Evolutionary conservation across 1,140 invertebrate species (phyloP).

Genomic region (Pogonomyrmex barbatus): DNA sequence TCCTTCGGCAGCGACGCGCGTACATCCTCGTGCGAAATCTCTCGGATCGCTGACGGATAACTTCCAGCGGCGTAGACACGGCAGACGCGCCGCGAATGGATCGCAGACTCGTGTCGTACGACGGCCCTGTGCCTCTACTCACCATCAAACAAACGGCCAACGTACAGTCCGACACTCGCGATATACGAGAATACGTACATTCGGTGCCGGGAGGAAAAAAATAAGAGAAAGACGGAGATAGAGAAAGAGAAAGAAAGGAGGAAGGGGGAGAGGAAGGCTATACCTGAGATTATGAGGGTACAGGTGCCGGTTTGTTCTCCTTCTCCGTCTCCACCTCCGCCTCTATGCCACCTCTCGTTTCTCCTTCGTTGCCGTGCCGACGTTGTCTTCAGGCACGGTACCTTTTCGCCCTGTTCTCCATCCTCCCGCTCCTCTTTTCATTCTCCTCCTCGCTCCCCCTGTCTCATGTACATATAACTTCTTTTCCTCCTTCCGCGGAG

Average conservation of each 20-base stretch:
- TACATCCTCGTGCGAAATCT: slow-evolving; percentile 70
- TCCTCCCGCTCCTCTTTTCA: slow-evolving; percentile 26
- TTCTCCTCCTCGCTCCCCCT: neutral
- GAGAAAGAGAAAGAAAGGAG: neutral
- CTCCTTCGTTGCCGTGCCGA: slow-evolving; percentile 42
- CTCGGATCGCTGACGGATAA: slow-evolving; percentile 71
- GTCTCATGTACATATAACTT: neutral
- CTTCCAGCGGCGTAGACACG: slow-evolving; percentile 64
- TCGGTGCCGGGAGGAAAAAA: slow-evolving; percentile 33
- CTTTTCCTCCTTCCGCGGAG: neutral
- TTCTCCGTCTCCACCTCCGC: slow-evolving; percentile 51
- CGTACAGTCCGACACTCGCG: slow-evolving; percentile 68
- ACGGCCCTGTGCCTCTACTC: slow-evolving; percentile 66
- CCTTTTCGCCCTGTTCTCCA: slow-evolving; percentile 20
- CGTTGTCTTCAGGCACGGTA: slow-evolving; percentile 66
- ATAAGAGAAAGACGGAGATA: slow-evolving; percentile 8
- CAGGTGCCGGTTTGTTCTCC: slow-evolving; percentile 76
- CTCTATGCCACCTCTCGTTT: slow-evolving; percentile 42
- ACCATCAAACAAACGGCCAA: slow-evolving; percentile 70
- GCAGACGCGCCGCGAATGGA: slow-evolving; percentile 10
- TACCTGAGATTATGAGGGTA: slow-evolving; percentile 74
- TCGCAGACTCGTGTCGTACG: slow-evolving; percentile 64
- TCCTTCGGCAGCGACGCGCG: slow-evolving; percentile 67
- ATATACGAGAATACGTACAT: slow-evolving; percentile 61
- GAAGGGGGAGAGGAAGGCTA: slow-evolving; percentile 40